These are phyloP conservation scores for Ophraella communa DNA, from an alignment of 2,888 invertebrate genomes.

Conservation along the genomic window DNA sequence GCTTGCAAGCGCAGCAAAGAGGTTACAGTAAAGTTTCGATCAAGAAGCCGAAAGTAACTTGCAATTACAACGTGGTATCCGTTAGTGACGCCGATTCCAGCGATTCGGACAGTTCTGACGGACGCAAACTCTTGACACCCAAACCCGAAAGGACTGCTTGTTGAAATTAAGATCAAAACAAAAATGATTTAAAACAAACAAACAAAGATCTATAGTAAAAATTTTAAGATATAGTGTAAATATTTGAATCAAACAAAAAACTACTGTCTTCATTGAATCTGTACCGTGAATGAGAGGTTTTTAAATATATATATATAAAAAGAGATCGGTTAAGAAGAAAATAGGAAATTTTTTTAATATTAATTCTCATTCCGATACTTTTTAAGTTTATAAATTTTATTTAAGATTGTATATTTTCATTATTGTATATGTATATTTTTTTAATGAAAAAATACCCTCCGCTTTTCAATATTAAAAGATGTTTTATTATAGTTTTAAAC, in stretches of 20 bases:
- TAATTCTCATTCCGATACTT: background rate
- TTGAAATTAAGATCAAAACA: constrained; percentile 39
- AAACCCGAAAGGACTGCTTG: constrained; percentile 55
- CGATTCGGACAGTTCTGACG: constrained; percentile 58
- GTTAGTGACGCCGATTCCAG: constrained; percentile 58
- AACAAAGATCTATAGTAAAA: constrained; percentile 18
- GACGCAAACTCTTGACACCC: constrained; percentile 50
- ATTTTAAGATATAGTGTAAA: constrained; percentile 42
- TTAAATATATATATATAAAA: constrained; percentile 6
- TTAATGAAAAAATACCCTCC: background rate
- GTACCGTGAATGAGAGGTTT: background rate
- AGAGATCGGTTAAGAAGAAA: constrained; percentile 16
- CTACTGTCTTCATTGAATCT: constrained; percentile 55
- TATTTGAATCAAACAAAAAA: constrained; percentile 36
- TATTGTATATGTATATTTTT: background rate
- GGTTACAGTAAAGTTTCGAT: constrained; percentile 60
- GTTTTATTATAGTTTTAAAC: too few species aligned
- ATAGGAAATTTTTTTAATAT: background rate
- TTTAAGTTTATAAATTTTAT: background rate
- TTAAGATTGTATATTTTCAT: background rate
- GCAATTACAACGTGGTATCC: constrained; percentile 60
- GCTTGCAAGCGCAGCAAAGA: constrained; percentile 52
- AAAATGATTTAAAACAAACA: background rate
- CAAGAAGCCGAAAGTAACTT: constrained; percentile 60
- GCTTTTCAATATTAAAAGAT: too few species aligned